Base-by-base conservation (phyloP, 2,797 vertebrate species). In the Pipistrellus nathusii region DNA sequence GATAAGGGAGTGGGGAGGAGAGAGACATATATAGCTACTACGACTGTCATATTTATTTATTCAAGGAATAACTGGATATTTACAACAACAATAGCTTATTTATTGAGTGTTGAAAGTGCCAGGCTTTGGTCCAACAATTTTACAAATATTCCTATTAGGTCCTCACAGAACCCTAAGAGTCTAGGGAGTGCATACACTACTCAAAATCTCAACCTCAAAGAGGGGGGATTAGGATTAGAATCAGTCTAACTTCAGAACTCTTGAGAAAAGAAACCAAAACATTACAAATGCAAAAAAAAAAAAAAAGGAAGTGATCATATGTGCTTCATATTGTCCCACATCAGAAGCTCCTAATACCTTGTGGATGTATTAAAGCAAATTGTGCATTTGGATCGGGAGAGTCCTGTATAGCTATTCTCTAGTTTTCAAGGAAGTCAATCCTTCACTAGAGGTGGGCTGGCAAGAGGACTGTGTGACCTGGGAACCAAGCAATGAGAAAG, bases 331-430 rank as follows among this genome's bases (percentile, higher is more conserved):
- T 64, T 64, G 30, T n/a, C 62, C 13, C 62, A 64, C 30, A n/a
- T 64, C 14, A 3, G 62, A 64, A n/a, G 62, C 27, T 64, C 62
- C 8, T 7, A 8, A 64, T 64, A 64, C 15, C 62, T 64, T 7
- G 62, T 64, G 62, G 14, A 64, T 64, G 15, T 64, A 64, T n/a
- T 30, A 11, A n/a, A 64, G 30, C 62, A n/a, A 64, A 64, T 64
- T 64, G 27, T 17, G 62, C 62, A 64, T n/a, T 64, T 64, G 30
- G 62, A 64, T n/a, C 1, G 14, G 62, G 62, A n/a, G 27, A n/a
- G 62, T 53, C 46, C 17, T 57, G 0, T 11, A n/a, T 13, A 21
- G 13, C 66, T 38, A 0, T 78, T 9, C 27, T 7, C 0, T 8
- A 30, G 59, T 48, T 8, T 27, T 18, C 0, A 1, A 76, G 6